Percentiles rank a stretch among this genome's conserved stretches.
Evolutionary conservation across 2,888 invertebrate species (phyloP).

Genomic region (Portevinia maculata): DNA sequence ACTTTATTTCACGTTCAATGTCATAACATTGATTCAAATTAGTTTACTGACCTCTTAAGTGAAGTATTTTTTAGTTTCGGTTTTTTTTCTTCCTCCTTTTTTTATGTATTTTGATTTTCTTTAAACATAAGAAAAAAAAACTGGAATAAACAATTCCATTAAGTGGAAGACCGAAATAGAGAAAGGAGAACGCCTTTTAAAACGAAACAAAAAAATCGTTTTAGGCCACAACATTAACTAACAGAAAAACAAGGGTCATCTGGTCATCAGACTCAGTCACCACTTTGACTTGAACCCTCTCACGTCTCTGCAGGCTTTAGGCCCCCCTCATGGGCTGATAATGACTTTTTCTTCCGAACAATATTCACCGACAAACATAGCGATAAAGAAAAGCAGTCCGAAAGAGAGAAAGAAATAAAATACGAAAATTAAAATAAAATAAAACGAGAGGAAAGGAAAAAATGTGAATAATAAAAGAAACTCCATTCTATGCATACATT

Average conservation of each 20-base stretch:
- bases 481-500: slow-evolving; percentile 49
- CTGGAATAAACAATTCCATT: slow-evolving; percentile 23
- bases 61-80: slow-evolving; percentile 36
- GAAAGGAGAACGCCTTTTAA: slow-evolving; percentile 48
- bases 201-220: too few relatives aligned
- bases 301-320: too few relatives aligned
- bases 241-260: slow-evolving; percentile 60
- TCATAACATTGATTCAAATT: slow-evolving; percentile 63
- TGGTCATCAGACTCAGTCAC: slow-evolving; percentile 51
- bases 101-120: neutral
- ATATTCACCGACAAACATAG: slow-evolving; percentile 18
- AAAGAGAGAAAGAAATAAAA: slow-evolving; percentile 3
- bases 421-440: slow-evolving; percentile 70
- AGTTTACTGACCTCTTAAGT: slow-evolving; percentile 69
- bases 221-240: slow-evolving; percentile 2
- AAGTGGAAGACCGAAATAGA: slow-evolving; percentile 16
- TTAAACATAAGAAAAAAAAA: slow-evolving; percentile 4
- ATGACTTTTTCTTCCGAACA: slow-evolving; percentile 49
- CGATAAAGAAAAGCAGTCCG: slow-evolving; percentile 67
- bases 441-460: slow-evolving; percentile 70
- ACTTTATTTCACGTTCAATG: slow-evolving; percentile 51
- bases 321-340: slow-evolving; percentile 5
- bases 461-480: slow-evolving; percentile 55
- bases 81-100: neutral
- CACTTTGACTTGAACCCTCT: slow-evolving; percentile 16